Evolutionary conservation across 2,888 invertebrate species (phyloP), one percentile per base, ranked within the genome.

Genomic region (Tillus elongatus): DNA sequence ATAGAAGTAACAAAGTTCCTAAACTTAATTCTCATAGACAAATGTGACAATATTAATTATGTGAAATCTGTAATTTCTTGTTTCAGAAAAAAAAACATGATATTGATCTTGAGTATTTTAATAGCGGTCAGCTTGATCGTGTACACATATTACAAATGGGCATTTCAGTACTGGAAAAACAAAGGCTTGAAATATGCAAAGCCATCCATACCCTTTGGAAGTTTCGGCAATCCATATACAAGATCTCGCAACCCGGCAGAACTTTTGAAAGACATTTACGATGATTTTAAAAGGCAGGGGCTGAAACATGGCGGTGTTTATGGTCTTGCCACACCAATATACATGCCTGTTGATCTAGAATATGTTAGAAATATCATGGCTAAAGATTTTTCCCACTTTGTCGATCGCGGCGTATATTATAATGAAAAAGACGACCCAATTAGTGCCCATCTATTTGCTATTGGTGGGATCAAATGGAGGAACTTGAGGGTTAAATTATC

Each of bases 381-480:
- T 2, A 42, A 38, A 33, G 44, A 44, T 28, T 44, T 44, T 15
- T 31, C 39, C 11, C 14, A 42, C 30, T 44, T 42, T 16, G 32
- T 33, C 14, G 40, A 44, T 19, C 37, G 40, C 4, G 40, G 44
- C 13, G 10, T 38, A 1, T 45, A 41, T 28, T 26, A 13, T 12
- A 36, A 43, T 34, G 43, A 43, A 35, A 13, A 39, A 28, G 24
- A 3, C 2, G 43, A 43, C 28, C 43, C 43, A 2, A 35, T 43
- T 27, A 39, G 39, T 37, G 44, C 27, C 1, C 41, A 44, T 40
- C 32, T 44, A 15, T 44, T 44, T 11, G 14, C 34, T 12, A 12
- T 44, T 6, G 37, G 26, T n/a, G 44, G 37, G 4, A 26, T 9
- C 3, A 37, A 40, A 16, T 44, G 44, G 44, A 36, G 31, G 11